Evolutionary conservation across 2,113 vertebrate species (phyloP), one percentile per base, ranked within the genome.

Genomic region (Alethe diademata): DNA sequence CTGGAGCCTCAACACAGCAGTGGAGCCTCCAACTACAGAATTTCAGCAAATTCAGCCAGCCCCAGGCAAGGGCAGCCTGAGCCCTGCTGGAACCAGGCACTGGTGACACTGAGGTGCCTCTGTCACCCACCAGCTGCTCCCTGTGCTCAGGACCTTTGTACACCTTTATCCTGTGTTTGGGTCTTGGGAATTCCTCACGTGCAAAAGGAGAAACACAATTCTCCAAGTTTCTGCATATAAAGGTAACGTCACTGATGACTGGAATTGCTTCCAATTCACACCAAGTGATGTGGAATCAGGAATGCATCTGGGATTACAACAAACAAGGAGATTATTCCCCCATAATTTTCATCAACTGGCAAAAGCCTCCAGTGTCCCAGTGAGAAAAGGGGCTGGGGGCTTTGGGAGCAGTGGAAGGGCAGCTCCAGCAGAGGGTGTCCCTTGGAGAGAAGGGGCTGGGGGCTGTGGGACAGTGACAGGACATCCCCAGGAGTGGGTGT

Each of bases 401-500:
- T 91, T 74, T 67, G 84, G 95, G 94, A 92, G 81, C 65, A 53
- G 38, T 42, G 88, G 74, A 94, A 95, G 92, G 90, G 19, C 64
- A 86, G 1, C 45, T 3, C 33, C 72, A 51, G 64, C 3, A 6
- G 17, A 3, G 14, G 12, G 4, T n/a, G 1, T 26, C 8, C 25
- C 33, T 25, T 12, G 0, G 1, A 65, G 12, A 1, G 1, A 9
- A 29, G 3, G 38, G 31, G 9, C 2, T 65, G 38, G 11, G 47
- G 45, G 45, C 45, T 12, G 10, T 47, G 45, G 45, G 45, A 79
- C 65, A 62, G 36, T 33, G 86, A 71, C 91, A 96, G 87, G 92
- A 29, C 69, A 85, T 0, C 45, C 29, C 51, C 50, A 64, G 45
- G 19, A 45, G 23, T 3, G 13, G 9, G 4, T 38, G 2, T 47